These are phyloP conservation scores for Fragum sueziense DNA, from an alignment of 2,888 invertebrate species.

Conservation along the genomic window DNA sequence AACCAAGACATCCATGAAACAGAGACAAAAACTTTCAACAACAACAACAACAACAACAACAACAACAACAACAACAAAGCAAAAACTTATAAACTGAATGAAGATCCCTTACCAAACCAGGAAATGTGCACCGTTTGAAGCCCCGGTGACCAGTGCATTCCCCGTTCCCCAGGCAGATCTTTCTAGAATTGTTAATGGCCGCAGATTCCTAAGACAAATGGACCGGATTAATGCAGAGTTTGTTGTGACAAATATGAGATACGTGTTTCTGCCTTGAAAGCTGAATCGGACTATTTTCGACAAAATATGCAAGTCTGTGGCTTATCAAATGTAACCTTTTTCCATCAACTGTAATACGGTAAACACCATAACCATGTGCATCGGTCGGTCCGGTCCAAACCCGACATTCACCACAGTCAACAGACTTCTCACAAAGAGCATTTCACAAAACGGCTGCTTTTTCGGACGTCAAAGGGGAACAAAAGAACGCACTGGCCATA, in stretches of 20 bases:
- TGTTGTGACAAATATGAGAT: not conserved
- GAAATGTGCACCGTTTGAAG: not conserved
- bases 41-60: not conserved
- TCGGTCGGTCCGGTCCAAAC: not conserved
- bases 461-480: not conserved
- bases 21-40: not conserved
- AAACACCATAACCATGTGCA: not conserved
- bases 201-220: not conserved
- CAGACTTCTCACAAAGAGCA: not conserved
- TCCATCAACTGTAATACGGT: not conserved
- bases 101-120: not conserved
- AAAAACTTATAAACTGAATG: not conserved
- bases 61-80: not conserved
- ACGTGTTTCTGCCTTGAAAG: not conserved
- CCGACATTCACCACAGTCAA: not conserved
- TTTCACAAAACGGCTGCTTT: not conserved
- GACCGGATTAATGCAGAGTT: not conserved
- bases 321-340: not conserved
- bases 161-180: not conserved
- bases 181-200: not conserved
- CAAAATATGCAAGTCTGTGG: not conserved
- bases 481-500: not conserved
- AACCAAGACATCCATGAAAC: not conserved
- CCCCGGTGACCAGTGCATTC: not conserved
- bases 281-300: not conserved